Conservation (phyloP, 1,140 invertebrate species). For the Hylyphantes graminicola region DNA sequence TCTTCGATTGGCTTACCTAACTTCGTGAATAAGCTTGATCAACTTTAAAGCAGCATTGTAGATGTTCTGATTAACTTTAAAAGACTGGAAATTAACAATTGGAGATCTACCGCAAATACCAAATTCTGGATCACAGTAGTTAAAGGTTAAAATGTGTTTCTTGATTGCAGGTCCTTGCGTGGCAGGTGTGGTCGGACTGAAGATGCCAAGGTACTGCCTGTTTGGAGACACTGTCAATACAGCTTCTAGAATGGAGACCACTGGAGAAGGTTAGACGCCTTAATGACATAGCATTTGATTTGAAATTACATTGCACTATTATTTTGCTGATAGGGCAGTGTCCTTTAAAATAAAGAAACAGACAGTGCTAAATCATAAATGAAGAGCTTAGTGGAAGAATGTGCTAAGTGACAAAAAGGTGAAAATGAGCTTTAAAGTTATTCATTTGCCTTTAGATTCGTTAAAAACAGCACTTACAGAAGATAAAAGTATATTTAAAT, state of each 20-base stretch:
- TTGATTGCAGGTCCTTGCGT: conserved; percentile 68
- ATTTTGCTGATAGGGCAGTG: neutral
- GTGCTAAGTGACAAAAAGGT: neutral
- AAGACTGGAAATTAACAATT: neutral
- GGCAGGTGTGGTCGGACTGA: conserved; percentile 84
- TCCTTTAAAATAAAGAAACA: neutral
- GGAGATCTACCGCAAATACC: neutral
- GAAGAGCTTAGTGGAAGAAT: neutral
- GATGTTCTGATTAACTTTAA: neutral
- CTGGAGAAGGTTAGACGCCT: conserved; percentile 74
- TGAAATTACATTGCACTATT: neutral
- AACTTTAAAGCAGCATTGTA: neutral
- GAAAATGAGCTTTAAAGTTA: neutral
- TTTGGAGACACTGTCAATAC: conserved; percentile 94
- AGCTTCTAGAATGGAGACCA: conserved; percentile 93
- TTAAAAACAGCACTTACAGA: too few species aligned
- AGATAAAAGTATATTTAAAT: too few species aligned
- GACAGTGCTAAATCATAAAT: neutral
- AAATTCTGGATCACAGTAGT: neutral
- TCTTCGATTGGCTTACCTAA: neutral
- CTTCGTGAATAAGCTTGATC: neutral
- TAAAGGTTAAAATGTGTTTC: neutral
- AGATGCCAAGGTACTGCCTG: conserved; percentile 91
- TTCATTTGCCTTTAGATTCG: neutral
- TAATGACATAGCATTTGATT: neutral